Conservation (phyloP, 2,888 invertebrate species). For the Yponomeuta malinellus region DNA sequence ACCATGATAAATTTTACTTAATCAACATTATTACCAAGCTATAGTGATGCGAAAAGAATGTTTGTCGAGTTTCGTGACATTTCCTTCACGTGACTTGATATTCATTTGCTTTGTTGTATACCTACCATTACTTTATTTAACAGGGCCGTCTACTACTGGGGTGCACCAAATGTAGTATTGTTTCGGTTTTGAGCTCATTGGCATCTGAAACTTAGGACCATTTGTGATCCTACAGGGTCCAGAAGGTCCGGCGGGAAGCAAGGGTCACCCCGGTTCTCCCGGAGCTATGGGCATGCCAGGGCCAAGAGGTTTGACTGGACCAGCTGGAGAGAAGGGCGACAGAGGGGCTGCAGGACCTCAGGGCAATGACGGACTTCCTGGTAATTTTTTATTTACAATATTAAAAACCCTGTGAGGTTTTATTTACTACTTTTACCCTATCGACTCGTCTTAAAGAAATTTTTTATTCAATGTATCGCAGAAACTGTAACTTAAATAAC, state of each 20-base stretch:
- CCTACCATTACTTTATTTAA: too few relatives aligned
- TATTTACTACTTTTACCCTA: too few relatives aligned
- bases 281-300: slow-evolving; percentile 85
- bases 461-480: too few relatives aligned
- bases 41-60: too few relatives aligned
- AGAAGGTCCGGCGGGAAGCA: slow-evolving; percentile 79
- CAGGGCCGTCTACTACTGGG: neutral
- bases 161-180: neutral
- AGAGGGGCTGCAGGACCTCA: slow-evolving; percentile 79
- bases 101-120: too few relatives aligned
- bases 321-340: slow-evolving; percentile 85
- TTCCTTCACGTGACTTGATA: too few relatives aligned
- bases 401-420: neutral
- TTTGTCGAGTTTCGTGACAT: too few relatives aligned
- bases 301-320: slow-evolving; percentile 78
- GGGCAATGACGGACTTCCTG: slow-evolving; percentile 87
- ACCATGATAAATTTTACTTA: too few relatives aligned
- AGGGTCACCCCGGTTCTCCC: slow-evolving; percentile 82
- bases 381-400: slow-evolving; percentile 38
- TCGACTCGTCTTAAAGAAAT: too few relatives aligned
- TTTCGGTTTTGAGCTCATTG: neutral
- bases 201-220: neutral
- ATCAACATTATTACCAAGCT: too few relatives aligned
- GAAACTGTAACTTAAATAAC: too few relatives aligned
- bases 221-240: slow-evolving; percentile 68